A percentile compares a stretch with the other conserved stretches of the same genome.
These are phyloP conservation scores for Alviniconcha strummeri DNA, from an alignment of 2,888 invertebrate genomes.

Conservation along the genomic window DNA sequence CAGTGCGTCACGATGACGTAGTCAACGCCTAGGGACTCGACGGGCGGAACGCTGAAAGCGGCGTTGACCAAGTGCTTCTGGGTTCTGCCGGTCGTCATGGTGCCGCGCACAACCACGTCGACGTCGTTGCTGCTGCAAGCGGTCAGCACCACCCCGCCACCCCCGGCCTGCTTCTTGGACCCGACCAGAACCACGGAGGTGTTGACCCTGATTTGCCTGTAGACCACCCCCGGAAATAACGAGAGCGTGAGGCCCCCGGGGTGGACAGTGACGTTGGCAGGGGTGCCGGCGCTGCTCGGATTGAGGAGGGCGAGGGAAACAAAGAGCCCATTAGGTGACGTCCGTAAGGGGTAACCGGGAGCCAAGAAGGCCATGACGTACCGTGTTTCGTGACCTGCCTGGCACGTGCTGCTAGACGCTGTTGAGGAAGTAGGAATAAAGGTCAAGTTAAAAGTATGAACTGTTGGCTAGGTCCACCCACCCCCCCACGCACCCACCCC, in stretches of 20 bases:
- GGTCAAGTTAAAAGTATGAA: neutral
- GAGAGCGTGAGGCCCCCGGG: neutral
- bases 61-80: neutral
- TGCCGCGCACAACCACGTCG: neutral
- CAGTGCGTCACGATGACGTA: constrained; percentile 22
- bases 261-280: neutral
- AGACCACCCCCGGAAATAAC: neutral
- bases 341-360: neutral
- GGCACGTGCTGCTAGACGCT: neutral
- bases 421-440: neutral
- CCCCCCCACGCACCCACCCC: no score
- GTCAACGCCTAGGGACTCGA: neutral
- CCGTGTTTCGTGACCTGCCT: neutral
- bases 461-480: no score
- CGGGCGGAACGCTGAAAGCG: neutral
- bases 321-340: neutral
- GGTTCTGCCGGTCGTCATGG: neutral
- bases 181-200: neutral
- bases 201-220: neutral
- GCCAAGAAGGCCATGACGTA: constrained; percentile 13
- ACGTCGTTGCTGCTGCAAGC: neutral
- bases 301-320: neutral
- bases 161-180: neutral
- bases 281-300: neutral
- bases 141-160: neutral